Percentiles rank a stretch among this genome's conserved stretches.
These are phyloP conservation scores for Hypsopygia costalis DNA, from an alignment of 2,888 invertebrate genomes.

Conservation along the genomic window DNA sequence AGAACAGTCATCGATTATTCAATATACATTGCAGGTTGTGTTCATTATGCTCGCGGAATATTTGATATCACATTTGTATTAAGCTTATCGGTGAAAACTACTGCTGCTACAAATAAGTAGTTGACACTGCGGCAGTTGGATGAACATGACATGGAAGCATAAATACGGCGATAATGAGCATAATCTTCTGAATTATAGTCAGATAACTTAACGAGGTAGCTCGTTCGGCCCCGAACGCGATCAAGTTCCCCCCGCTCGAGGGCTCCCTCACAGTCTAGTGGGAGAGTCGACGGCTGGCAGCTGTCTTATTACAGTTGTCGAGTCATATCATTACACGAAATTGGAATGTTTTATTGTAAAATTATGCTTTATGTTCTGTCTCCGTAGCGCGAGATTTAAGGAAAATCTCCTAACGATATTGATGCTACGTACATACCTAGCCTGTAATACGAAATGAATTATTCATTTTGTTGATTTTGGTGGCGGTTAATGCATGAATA, in stretches of 20 bases:
- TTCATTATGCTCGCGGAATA: too few species aligned
- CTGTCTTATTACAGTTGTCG: constrained; percentile 13
- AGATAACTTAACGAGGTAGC: constrained; percentile 3
- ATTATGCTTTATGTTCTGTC: constrained; percentile 8
- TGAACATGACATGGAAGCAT: neutral
- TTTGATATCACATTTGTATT: too few species aligned
- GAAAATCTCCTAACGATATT: neutral
- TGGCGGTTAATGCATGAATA: neutral
- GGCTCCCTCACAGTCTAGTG: neutral
- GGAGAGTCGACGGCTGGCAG: constrained; percentile 4
- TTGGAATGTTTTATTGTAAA: constrained; percentile 8
- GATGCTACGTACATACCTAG: neutral
- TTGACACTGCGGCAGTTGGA: too few species aligned
- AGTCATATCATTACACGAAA: constrained; percentile 11
- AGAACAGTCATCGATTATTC: too few species aligned
- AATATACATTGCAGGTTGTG: too few species aligned
- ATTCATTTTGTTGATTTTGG: neutral
- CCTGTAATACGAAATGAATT: too few species aligned
- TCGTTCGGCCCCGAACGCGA: neutral
- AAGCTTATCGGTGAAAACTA: too few species aligned
- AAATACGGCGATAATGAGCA: constrained; percentile 12
- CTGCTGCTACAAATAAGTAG: too few species aligned
- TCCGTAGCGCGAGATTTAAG: constrained; percentile 15
- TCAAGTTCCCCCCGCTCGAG: neutral
- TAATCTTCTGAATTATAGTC: constrained; percentile 12